Percentiles rank a stretch among this genome's conserved stretches.
Evolutionary conservation across 2,113 vertebrate genomes (phyloP).

Genomic region (Oreotrochilus melanogaster): DNA sequence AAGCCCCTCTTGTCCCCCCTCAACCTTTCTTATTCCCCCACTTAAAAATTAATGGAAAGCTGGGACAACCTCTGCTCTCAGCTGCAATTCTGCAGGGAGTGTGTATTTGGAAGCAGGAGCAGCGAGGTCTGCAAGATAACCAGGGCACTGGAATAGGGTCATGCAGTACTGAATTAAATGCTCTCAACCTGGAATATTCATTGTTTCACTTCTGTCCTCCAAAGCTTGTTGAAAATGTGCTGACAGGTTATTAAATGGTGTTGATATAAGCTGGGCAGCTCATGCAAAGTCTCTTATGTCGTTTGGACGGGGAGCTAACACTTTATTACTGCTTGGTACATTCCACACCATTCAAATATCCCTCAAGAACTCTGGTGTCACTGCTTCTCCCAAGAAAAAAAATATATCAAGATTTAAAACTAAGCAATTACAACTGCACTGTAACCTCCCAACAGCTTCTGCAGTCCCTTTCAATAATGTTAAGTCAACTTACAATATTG

Average conservation of each 20-base stretch:
- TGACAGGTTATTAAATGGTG: slow-evolving; percentile 79
- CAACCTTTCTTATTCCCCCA: not conserved
- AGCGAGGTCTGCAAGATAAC: not conserved
- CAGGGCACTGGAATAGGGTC: not conserved
- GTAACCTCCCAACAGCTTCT: not conserved
- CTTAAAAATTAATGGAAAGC: not conserved
- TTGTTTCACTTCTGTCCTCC: slow-evolving; percentile 76
- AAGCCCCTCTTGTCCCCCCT: not conserved
- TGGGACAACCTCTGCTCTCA: not conserved
- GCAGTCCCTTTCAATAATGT: not conserved
- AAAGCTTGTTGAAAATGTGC: not conserved
- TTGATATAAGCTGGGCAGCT: slow-evolving; percentile 85
- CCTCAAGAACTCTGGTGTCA: slow-evolving; percentile 65
- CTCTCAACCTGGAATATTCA: not conserved
- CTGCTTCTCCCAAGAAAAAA: slow-evolving; percentile 74
- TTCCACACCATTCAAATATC: slow-evolving; percentile 89
- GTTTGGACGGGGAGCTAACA: slow-evolving; percentile 85
- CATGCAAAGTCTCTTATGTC: slow-evolving; percentile 85
- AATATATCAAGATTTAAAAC: not conserved
- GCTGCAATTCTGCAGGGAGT: not conserved
- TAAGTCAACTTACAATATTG: not conserved
- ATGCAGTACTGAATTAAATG: fast-evolving
- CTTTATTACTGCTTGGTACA: slow-evolving; percentile 75
- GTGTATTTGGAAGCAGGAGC: not conserved
- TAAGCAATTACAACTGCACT: not conserved